phyloP scores from a whole-genome alignment of 2,888 invertebrate species.

The Trichopria drosophilae region DNA sequence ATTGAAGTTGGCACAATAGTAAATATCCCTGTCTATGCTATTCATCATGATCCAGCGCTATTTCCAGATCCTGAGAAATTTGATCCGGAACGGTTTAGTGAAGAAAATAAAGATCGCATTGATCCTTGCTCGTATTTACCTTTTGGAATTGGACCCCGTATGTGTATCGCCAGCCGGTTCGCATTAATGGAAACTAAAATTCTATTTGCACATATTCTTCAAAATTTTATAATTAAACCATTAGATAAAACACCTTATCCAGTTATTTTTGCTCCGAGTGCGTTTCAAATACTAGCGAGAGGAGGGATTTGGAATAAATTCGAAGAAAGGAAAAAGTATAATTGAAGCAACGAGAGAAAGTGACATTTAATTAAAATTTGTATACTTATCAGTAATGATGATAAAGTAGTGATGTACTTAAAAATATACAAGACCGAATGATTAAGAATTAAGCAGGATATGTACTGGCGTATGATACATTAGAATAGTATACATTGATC shows the following conservation, averaged over 20 bases:
- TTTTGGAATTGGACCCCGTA: conserved; percentile 43
- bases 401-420: too few species aligned
- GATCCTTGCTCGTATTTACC: conserved; percentile 36
- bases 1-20: conserved; percentile 45
- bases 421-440: too few species aligned
- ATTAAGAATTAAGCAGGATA: too few species aligned
- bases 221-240: conserved; percentile 37
- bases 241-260: conserved; percentile 56
- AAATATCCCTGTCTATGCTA: conserved; percentile 44
- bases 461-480: too few species aligned
- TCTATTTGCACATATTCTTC: conserved; percentile 32
- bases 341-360: too few species aligned
- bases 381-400: too few species aligned
- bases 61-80: conserved; percentile 54
- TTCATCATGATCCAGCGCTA: conserved; percentile 51
- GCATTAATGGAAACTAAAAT: conserved; percentile 43
- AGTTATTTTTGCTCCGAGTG: conserved; percentile 38
- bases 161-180: conserved; percentile 44
- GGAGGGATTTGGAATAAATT: conserved; percentile 45
- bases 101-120: conserved; percentile 34
- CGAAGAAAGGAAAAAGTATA: too few species aligned
- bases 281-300: conserved; percentile 30
- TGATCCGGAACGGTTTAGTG: conserved; percentile 53
- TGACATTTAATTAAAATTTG: too few species aligned
- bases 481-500: too few species aligned